phyloP scores from a whole-genome alignment of 2,113 vertebrate genomes.

The Alouatta palliata region DNA sequence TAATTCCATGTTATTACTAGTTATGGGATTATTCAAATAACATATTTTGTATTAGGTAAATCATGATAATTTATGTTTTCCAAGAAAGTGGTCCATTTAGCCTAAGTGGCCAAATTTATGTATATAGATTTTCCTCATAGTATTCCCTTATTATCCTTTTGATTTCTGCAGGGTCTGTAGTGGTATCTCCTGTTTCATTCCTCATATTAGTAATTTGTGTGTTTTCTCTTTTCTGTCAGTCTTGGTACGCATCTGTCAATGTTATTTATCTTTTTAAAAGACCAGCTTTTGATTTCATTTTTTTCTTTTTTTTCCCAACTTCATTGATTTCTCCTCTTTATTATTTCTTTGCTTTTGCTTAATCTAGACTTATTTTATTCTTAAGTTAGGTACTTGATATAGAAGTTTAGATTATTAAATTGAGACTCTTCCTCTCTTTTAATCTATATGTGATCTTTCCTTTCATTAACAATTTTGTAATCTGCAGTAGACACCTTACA shows the following conservation, averaged over 20 bases:
- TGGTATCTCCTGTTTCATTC: not conserved
- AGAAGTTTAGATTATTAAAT: not conserved
- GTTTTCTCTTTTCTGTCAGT: not conserved
- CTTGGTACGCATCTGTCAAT: not conserved
- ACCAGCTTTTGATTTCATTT: not conserved
- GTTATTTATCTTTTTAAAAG: not conserved
- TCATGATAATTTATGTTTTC: not conserved
- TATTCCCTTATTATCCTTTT: not conserved
- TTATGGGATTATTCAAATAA: not conserved
- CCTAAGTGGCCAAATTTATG: not conserved
- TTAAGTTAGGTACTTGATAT: not conserved
- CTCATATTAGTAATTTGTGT: not conserved
- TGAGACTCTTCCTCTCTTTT: not conserved
- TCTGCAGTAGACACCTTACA: not conserved
- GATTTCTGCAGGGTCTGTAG: not conserved
- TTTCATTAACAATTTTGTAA: not conserved
- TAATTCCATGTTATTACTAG: not conserved
- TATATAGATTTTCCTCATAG: not conserved
- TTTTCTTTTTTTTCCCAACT: not conserved
- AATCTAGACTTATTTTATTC: not conserved
- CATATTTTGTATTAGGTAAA: not conserved
- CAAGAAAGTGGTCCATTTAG: not conserved
- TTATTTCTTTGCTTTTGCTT: not conserved
- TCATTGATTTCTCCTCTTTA: not conserved
- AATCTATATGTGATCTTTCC: not conserved